Evolutionary conservation across 2,797 vertebrate species (phyloP).

Genomic region (Nyctibius grandis): DNA sequence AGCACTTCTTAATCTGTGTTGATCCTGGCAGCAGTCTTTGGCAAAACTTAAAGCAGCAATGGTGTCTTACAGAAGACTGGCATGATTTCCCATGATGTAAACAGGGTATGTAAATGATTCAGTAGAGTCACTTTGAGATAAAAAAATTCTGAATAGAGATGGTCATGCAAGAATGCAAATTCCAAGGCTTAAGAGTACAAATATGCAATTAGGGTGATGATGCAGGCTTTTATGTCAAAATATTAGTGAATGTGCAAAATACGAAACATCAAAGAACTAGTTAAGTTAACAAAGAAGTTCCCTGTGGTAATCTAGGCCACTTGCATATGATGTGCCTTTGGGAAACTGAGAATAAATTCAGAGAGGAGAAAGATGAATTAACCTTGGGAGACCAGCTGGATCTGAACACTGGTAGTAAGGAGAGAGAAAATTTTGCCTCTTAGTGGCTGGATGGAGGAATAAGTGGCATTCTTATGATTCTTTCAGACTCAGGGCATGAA

Average conservation of each 20-base stretch:
- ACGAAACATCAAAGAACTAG: neutral
- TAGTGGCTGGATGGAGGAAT: neutral
- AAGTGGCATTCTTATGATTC: neutral
- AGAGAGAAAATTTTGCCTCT: neutral
- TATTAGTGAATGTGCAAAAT: neutral
- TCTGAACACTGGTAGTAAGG: neutral
- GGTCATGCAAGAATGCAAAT: neutral
- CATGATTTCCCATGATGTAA: slow-evolving; percentile 16
- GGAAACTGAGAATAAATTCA: neutral
- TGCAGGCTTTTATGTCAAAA: neutral
- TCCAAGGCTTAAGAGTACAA: neutral
- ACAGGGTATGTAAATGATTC: neutral
- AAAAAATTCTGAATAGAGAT: neutral
- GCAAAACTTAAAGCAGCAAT: neutral
- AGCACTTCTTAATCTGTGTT: neutral
- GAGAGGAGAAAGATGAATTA: neutral
- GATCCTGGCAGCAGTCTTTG: slow-evolving; percentile 17
- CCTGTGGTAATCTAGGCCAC: neutral
- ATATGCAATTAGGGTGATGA: rapidly evolving
- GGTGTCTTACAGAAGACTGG: neutral
- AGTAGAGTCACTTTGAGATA: neutral
- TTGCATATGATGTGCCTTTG: neutral
- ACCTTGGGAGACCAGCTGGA: neutral
- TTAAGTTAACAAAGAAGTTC: neutral
- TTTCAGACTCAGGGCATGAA: neutral